Base-by-base conservation (phyloP, 2,888 invertebrate species). In the Drosophila peninsularis region DNA sequence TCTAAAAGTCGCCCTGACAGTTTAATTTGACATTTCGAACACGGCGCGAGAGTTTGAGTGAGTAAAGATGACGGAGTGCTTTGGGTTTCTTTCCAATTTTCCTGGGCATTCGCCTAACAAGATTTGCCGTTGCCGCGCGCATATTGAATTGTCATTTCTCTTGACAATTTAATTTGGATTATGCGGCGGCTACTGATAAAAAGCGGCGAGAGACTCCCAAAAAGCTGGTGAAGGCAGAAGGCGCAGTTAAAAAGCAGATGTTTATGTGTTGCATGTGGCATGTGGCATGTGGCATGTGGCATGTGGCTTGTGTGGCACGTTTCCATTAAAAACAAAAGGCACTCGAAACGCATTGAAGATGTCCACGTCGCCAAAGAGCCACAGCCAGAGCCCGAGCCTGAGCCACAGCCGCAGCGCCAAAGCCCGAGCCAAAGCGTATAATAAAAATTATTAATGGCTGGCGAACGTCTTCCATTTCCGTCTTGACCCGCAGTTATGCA, bases 151-250 rank as follows among this genome's bases (percentile, higher is more conserved):
- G 89, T 88, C 85, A 85, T 89, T 88, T 86, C 88, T 82, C 71
- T 86, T 86, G 88, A 86, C 86, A 86, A 86, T 86, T 86, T 86
- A 86, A 86, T 86, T 86, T 86, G 86, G 88, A 83, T 86, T 86
- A 86, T 82, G 86, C 73, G 53, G 72, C 73, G 64, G 85, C 85
- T 82, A 80, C 85, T 71, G 88, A 76, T 76, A 79, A 36, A 36
- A 50, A 68, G 72, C 27, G 7, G 7, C 27, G 62, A 21, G 10
- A 42, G 41, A 11, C 45, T n/a, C n/a, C 27, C 44, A 42, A 37
- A 32, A 24, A 30, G 17, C 27, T 13, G 30, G 6, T 2, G 5
- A 36, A 50, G 14, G 34, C 14, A 21, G 6, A 21, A 50, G 50
- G 19, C 50, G 34, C 27, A 57, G 55, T 27, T 75, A 63, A 76